phyloP scores from a whole-genome alignment of 2,113 vertebrate species.

The Chunga burmeisteri region DNA sequence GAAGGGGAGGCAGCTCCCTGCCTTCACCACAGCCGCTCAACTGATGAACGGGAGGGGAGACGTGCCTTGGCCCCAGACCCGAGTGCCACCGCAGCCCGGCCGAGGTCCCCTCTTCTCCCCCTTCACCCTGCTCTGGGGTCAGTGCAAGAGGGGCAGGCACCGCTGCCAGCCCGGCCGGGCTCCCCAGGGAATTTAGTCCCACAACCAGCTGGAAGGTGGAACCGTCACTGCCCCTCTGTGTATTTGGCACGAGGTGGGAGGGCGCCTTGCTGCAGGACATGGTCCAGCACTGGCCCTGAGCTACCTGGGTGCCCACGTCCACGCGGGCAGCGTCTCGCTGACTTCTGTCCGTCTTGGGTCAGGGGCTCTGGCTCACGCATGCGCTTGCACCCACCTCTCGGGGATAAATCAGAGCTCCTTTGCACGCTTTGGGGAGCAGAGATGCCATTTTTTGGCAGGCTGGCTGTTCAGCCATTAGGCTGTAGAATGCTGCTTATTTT shows the following conservation, averaged over 20 bases:
- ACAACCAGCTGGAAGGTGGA: background rate
- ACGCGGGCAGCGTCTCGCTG: fast-evolving
- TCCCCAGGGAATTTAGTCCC: background rate
- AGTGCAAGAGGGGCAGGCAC: fast-evolving
- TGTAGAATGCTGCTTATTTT: background rate
- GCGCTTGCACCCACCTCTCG: background rate
- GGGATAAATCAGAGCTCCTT: background rate
- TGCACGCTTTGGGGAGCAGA: background rate
- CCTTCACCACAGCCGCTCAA: background rate
- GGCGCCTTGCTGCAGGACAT: background rate
- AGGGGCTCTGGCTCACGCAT: background rate
- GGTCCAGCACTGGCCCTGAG: background rate
- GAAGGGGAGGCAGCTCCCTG: background rate
- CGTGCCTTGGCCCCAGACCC: background rate
- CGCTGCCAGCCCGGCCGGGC: background rate
- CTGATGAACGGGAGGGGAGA: too few species aligned
- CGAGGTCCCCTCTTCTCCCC: background rate
- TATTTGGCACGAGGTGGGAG: fast-evolving
- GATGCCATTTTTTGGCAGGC: background rate
- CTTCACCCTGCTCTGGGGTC: background rate
- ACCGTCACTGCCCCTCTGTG: fast-evolving
- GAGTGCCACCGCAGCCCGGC: background rate
- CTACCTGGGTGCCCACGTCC: background rate
- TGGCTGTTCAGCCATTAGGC: background rate
- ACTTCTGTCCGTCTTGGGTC: fast-evolving